phyloP scores from a whole-genome alignment of 2,888 invertebrate species.

The Lepas anatifera region DNA sequence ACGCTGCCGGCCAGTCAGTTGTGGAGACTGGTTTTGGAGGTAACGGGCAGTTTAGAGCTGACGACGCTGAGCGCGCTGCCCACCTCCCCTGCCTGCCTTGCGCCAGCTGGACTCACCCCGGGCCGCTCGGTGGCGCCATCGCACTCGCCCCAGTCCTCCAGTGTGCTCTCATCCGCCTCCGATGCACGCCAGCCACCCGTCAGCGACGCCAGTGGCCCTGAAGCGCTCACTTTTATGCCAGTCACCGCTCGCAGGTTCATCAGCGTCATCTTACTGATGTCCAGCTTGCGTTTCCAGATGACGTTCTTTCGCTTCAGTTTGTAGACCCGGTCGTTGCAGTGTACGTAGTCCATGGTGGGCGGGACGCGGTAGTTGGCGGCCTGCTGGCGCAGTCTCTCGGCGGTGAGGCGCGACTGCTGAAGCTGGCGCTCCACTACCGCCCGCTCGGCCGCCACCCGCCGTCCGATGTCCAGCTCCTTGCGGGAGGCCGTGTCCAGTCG shows the following conservation, averaged over 20 bases:
- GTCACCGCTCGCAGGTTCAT: background rate
- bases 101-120: background rate
- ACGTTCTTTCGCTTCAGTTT: background rate
- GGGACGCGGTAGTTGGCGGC: background rate
- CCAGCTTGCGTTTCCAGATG: conserved; percentile 7
- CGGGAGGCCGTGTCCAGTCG: background rate
- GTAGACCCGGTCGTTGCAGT: conserved; percentile 7
- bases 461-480: background rate
- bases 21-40: background rate
- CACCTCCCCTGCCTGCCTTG: background rate
- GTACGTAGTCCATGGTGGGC: conserved; percentile 1
- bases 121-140: background rate
- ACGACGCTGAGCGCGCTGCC: background rate
- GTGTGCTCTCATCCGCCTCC: background rate
- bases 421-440: background rate
- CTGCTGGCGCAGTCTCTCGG: background rate
- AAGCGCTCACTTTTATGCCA: background rate
- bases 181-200: background rate
- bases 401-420: background rate
- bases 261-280: conserved; percentile 2
- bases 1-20: too few relatives aligned
- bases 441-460: background rate
- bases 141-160: background rate
- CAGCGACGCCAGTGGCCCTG: background rate
- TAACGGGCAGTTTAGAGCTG: background rate